A percentile compares a stretch with the other conserved stretches of the same genome.
Conservation (phyloP, 2,888 invertebrate genomes). For the Zootermopsis nevadensis region DNA sequence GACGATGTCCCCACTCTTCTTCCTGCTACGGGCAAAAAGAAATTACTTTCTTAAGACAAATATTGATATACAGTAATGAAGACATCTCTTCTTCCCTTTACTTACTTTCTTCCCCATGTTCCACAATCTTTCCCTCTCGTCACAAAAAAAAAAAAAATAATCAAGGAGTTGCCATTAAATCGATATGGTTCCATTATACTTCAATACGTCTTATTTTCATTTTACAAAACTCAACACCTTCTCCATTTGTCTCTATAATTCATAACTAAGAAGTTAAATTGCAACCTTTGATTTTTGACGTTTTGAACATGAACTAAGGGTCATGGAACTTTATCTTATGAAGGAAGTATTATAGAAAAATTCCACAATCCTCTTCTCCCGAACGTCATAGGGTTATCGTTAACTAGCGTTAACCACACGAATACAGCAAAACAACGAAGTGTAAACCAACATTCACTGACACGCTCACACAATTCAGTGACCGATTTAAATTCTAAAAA, state of each 20-base stretch:
- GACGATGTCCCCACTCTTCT: not conserved
- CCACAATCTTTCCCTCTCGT: not conserved
- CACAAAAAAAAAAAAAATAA: too few species aligned
- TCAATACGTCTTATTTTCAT: too few species aligned
- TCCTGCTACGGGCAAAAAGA: not conserved
- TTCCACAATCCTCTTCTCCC: too few species aligned
- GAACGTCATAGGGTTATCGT: too few species aligned
- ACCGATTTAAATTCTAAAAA: too few species aligned
- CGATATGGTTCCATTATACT: constrained; percentile 1
- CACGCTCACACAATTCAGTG: too few species aligned
- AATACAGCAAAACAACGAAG: too few species aligned
- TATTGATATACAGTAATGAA: constrained; percentile 46
- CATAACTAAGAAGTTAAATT: not conserved
- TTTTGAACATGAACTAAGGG: not conserved
- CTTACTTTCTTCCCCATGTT: not conserved
- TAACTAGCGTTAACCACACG: too few species aligned
- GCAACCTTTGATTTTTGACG: not conserved
- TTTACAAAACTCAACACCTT: too few species aligned
- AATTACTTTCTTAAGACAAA: constrained; percentile 37
- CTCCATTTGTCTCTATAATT: constrained; percentile 9
- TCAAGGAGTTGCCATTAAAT: constrained; percentile 1
- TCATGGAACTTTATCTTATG: constrained; percentile 3
- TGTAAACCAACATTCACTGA: too few species aligned
- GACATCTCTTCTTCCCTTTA: constrained; percentile 12
- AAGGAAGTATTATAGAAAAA: not conserved